phyloP scores from a whole-genome alignment of 2,113 vertebrate species.

The Bothrops jararaca region DNA sequence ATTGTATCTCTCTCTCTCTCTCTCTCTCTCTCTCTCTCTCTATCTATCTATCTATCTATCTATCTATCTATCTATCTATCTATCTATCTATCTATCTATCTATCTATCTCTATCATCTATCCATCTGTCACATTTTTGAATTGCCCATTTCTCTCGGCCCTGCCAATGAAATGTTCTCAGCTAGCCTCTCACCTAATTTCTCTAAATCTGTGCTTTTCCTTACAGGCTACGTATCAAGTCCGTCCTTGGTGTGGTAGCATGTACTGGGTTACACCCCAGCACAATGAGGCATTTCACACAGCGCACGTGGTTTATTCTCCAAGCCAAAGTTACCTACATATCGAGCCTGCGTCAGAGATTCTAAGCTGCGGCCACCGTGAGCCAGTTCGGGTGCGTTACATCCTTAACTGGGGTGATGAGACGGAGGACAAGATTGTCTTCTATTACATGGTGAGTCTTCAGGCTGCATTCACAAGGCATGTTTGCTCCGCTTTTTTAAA shows the following conservation, averaged over 20 bases:
- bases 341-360: constrained; percentile 48
- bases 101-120: no score
- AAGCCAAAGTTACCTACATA: constrained; percentile 68
- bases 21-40: no score
- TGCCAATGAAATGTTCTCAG: no score
- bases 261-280: constrained; percentile 44
- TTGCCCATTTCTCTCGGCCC: no score
- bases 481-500: neutral
- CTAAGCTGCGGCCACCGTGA: constrained; percentile 53
- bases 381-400: constrained; percentile 57
- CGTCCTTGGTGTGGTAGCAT: constrained; percentile 24
- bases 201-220: neutral
- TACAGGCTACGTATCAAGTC: constrained; percentile 65
- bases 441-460: constrained; percentile 70
- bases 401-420: constrained; percentile 52
- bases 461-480: neutral
- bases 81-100: no score
- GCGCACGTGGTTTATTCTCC: constrained; percentile 59
- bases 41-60: no score
- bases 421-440: constrained; percentile 52
- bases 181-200: neutral
- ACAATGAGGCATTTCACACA: neutral
- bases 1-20: no score
- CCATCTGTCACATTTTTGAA: no score
- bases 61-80: no score